Evolutionary conservation across 1,140 invertebrate genomes (phyloP).

Genomic region (Halyomorpha halys): DNA sequence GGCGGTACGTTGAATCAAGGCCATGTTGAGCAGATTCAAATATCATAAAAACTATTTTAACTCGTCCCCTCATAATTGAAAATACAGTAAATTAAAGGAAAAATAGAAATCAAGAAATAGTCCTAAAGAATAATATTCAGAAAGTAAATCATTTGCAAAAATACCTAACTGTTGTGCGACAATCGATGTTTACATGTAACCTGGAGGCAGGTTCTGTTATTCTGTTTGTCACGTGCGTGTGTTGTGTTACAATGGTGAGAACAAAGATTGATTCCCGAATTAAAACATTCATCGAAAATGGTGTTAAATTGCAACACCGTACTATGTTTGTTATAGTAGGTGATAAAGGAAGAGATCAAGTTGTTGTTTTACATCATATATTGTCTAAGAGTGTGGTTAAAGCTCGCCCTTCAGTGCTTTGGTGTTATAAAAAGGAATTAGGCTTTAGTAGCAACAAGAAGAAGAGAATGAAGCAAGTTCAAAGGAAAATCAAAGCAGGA

Average conservation of each 20-base stretch:
- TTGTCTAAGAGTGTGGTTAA: constrained; percentile 87
- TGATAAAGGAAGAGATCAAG: constrained; percentile 92
- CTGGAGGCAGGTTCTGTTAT: constrained; percentile 5
- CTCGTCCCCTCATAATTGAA: too few relatives aligned
- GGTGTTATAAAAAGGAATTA: constrained; percentile 98
- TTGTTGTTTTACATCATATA: constrained; percentile 94
- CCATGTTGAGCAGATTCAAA: too few relatives aligned
- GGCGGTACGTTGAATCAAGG: too few relatives aligned
- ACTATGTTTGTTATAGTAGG: constrained; percentile 93
- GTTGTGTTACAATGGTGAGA: constrained; percentile 51
- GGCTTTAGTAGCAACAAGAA: constrained; percentile 89
- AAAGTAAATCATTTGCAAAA: too few relatives aligned
- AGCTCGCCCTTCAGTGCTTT: constrained; percentile 82
- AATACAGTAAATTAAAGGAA: too few relatives aligned
- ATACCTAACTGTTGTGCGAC: too few relatives aligned
- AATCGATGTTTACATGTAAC: too few relatives aligned
- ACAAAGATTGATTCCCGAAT: constrained; percentile 97
- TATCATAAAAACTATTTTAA: too few relatives aligned
- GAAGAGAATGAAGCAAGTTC: constrained; percentile 78
- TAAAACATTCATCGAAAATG: constrained; percentile 92
- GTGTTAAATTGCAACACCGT: constrained; percentile 73
- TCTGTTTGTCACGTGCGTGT: not conserved
- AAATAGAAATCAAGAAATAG: too few relatives aligned
- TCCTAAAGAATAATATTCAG: too few relatives aligned
- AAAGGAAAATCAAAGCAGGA: constrained; percentile 80